These are phyloP conservation scores for Laodelphax striatellus DNA, from an alignment of 1,140 invertebrate species.

Conservation along the genomic window DNA sequence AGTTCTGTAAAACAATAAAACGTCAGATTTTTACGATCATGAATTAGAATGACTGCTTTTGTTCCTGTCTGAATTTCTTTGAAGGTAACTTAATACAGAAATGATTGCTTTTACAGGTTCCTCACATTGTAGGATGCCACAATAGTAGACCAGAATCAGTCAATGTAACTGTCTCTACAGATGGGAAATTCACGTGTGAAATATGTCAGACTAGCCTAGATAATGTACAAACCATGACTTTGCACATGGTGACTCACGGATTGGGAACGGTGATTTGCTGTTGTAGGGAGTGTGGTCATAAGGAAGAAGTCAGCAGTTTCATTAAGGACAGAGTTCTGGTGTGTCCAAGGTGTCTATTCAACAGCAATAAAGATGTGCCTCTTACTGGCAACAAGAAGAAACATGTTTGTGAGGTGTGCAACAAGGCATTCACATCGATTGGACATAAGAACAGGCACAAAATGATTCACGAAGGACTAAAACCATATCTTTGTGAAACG, in stretches of 20 bases:
- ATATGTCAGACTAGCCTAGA: conserved; percentile 14
- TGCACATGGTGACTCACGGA: conserved; percentile 20
- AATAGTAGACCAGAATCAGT: background rate
- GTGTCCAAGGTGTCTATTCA: conserved; percentile 8
- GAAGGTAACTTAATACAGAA: too few species aligned
- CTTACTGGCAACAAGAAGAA: background rate
- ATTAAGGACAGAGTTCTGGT: conserved; percentile 3
- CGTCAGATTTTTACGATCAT: too few species aligned
- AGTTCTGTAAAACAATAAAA: too few species aligned
- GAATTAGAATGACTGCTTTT: too few species aligned
- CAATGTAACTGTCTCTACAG: conserved; percentile 10
- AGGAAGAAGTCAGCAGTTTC: conserved; percentile 15
- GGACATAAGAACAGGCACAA: conserved; percentile 26
- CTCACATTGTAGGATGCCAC: background rate
- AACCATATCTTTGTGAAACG: conserved; percentile 55
- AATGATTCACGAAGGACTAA: conserved; percentile 58
- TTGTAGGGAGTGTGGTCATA: conserved; percentile 19
- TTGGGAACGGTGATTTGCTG: conserved; percentile 19
- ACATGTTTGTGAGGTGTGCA: conserved; percentile 25
- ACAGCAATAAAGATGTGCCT: background rate
- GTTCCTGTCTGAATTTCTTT: too few species aligned
- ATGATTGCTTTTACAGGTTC: background rate
- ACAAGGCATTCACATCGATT: conserved; percentile 24
- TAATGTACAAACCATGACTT: conserved; percentile 12
- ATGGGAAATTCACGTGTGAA: conserved; percentile 17